Evolutionary conservation across 1,140 invertebrate genomes (phyloP), one percentile per base, ranked within the genome.

Genomic region (Coelopa frigida): DNA sequence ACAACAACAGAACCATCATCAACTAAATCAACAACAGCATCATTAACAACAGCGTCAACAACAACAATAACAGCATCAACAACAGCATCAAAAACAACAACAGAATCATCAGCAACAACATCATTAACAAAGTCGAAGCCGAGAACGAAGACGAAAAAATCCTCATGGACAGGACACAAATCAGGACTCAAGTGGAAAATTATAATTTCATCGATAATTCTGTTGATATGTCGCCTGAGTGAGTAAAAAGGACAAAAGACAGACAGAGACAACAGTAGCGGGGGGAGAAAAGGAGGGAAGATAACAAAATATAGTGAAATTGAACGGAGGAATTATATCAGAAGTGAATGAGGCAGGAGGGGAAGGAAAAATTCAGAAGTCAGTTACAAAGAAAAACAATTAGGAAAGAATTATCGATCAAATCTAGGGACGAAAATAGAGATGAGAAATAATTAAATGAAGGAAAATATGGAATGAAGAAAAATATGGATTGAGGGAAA

Each of bases 161-260:
- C 22, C 4, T 27, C 15, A 29, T 12, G 26, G 18, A 29, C 23
- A 43, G 4, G 27, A 24, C 21, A 20, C 21, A 24, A 32, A 55
- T 58, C 61, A 56, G 60, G 61, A 63, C 57, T 63, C 60, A 64
- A 63, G 60, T 63, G 60, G 60, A 64, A 63, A 63, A 63, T 63
- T 64, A 63, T 63, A 58, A 53, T 63, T 55, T 61, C 60, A 61
- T 59, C 60, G 58, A 63, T 63, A 63, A 63, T 63, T 53, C 53
- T 63, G 46, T 54, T 63, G 46, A 57, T 63, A 58, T 60, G 58
- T 48, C 56, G 55, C 54, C 57, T 56, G 64, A 63, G 60, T 63
- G 58, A 63, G 60, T 63, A 55, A 47, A 49, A 49, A 35, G 44
- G 38, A 23, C 32, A 22, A 33, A 35, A 35, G 32, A 22, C 23